Conservation (phyloP, 2,797 vertebrate species). For the Psittacula echo region DNA sequence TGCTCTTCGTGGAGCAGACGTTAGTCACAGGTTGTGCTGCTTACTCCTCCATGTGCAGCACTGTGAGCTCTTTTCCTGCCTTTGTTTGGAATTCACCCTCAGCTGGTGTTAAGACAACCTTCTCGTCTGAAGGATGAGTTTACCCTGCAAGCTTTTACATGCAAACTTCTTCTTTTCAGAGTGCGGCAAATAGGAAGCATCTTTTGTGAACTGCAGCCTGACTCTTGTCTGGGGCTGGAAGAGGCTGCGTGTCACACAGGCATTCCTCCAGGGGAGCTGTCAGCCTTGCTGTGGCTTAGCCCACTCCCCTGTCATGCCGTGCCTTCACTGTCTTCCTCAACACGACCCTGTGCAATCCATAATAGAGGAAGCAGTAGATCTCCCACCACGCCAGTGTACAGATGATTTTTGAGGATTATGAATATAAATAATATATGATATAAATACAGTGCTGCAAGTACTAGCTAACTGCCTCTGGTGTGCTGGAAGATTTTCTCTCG, state of each 20-base stretch:
- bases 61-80: not conserved
- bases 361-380: not conserved
- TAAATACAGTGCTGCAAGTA: not conserved
- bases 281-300: not conserved
- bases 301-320: rapidly evolving
- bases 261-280: not conserved
- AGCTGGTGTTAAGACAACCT: not conserved
- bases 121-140: not conserved
- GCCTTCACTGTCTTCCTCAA: not conserved
- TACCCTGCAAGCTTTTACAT: not conserved
- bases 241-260: rapidly evolving
- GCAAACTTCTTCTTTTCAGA: not conserved
- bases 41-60: rapidly evolving
- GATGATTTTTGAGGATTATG: not conserved
- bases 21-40: not conserved
- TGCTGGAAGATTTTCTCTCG: not conserved
- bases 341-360: rapidly evolving
- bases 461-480: not conserved
- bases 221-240: not conserved
- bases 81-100: not conserved
- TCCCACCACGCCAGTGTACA: not conserved
- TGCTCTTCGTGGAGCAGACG: not conserved
- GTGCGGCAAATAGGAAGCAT: not conserved
- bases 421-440: not conserved
- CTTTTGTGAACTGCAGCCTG: not conserved